Base-by-base conservation (phyloP, 2,113 vertebrate genomes). In the Pithys albifrons region DNA sequence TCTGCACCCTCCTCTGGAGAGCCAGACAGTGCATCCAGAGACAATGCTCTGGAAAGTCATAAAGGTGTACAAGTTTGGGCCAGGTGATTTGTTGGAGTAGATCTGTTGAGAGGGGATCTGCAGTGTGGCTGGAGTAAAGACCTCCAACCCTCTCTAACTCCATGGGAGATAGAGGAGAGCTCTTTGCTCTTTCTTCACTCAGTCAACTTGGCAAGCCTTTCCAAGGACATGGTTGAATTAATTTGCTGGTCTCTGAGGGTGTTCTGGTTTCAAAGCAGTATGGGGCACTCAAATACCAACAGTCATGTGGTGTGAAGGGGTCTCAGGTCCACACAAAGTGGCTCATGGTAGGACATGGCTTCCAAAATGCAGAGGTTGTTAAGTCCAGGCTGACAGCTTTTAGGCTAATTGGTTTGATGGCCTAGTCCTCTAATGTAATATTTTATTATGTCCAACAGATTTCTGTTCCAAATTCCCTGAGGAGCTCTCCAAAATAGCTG, bases 401-500 rank as follows among this genome's bases (percentile, higher is more conserved):
- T 62, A 95, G 61, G 67, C 39, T 90, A 75, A 93, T 80, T 92
- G 57, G 35, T 74, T 86, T 92, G 83, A 84, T 24, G 49, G 49
- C 61, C 76, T 92, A 54, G 72, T 86, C 80, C 28, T 92, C 62
- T 91, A 92, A 93, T 85, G 72, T 71, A 67, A 59, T 45, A 22
- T 86, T 97, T 92, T 72, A 87, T 93, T 79, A 92, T 3, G 12
- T 94, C 80, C 83, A 93, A 58, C 52, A 75, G 83, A 69, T 95
- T 94, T 87, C 72, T 96, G 59, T 85, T 95, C 92, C 86, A 87
- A 78, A 75, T 87, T 90, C 95, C 80, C 76, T 28, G 70, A 93
- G 69, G 90, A 92, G 57, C 67, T 88, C 79, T 87, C 83, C 67
- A 91, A 88, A 96, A 92, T 57, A 73, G 48, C 93, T 89, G 29